Conservation (phyloP, 2,888 invertebrate genomes). For the Clunio marinus region DNA sequence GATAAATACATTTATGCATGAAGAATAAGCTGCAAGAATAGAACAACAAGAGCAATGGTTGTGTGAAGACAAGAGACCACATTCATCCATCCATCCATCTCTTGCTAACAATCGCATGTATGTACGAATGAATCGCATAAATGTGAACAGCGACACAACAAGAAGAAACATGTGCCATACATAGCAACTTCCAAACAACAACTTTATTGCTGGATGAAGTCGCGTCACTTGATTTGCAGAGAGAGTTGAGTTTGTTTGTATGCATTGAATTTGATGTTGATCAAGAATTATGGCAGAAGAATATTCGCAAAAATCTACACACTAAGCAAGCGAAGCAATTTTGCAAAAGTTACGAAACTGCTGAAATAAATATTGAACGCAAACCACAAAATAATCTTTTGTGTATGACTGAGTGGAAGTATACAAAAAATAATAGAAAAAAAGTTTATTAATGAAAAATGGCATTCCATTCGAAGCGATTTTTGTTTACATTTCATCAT, state of each 20-base stretch:
- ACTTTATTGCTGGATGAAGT: not conserved
- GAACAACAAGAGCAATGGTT: too few relatives aligned
- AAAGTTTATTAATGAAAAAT: not conserved
- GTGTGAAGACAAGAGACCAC: too few relatives aligned
- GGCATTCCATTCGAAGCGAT: too few relatives aligned
- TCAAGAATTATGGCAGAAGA: not conserved
- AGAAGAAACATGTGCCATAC: not conserved
- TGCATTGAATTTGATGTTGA: not conserved
- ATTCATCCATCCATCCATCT: constrained; percentile 3
- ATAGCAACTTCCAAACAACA: not conserved
- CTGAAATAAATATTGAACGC: too few relatives aligned
- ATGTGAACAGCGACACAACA: not conserved
- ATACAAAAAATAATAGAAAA: too few relatives aligned
- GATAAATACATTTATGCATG: too few relatives aligned
- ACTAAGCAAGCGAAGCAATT: not conserved
- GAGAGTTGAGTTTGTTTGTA: constrained; percentile 25
- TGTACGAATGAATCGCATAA: not conserved
- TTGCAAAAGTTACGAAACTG: too few relatives aligned
- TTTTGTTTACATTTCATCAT: constrained; percentile 34
- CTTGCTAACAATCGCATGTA: not conserved
- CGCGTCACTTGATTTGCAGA: not conserved
- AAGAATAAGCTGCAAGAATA: not conserved
- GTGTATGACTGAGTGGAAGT: not conserved
- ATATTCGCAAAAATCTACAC: too few relatives aligned
- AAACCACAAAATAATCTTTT: too few relatives aligned